Base-by-base conservation (phyloP, 2,113 vertebrate genomes). In the Callopanchax toddi region DNA sequence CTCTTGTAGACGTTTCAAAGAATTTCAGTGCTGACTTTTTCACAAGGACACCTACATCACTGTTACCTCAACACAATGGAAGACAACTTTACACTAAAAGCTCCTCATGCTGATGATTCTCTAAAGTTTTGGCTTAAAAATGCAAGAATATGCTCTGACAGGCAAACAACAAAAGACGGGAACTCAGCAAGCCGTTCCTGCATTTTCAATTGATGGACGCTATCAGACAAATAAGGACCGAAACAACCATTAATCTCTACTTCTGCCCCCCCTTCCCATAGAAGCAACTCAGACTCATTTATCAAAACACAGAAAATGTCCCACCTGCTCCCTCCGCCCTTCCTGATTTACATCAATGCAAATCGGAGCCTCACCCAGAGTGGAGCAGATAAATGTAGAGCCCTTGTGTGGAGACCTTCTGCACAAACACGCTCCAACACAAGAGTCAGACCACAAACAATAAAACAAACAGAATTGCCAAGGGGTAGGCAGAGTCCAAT, bases 251-350 rank as follows among this genome's bases (percentile, higher is more conserved):
- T 76, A 81, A 89, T 89, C 71, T 88, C 63, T 21, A 22, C 59
- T 54, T 72, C 25, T 53, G 29, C 26, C 29, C 29, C 72, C 79
- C 26, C 26, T 77, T 5, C 16, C 70, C 82, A 60, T 5, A 76
- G 78, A 81, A 88, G 67, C 59, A 68, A 49, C 61, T 60, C 46
- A 76, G 70, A 67, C 77, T 86, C 74, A 87, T 90, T 90, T 72
- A 89, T 89, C 87, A 89, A 40, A 70, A 81, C 50, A 69, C 60
- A 79, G 57, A 20, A 44, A 44, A 44, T 73, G 69, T 74, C 77
- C 79, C 55, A 20, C 57, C 40, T 67, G 53, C 42, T 5, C 2
- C 34, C 36, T 5, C 7, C 22, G 1, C 29, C 62, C 23, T 60
- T 45, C 4, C 54, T 26, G 22, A 45, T 62, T 75, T 55, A 69